Percentiles rank a stretch among this genome's conserved stretches.
phyloP scores from a whole-genome alignment of 2,113 vertebrate genomes.

The Cynocephalus volans region DNA sequence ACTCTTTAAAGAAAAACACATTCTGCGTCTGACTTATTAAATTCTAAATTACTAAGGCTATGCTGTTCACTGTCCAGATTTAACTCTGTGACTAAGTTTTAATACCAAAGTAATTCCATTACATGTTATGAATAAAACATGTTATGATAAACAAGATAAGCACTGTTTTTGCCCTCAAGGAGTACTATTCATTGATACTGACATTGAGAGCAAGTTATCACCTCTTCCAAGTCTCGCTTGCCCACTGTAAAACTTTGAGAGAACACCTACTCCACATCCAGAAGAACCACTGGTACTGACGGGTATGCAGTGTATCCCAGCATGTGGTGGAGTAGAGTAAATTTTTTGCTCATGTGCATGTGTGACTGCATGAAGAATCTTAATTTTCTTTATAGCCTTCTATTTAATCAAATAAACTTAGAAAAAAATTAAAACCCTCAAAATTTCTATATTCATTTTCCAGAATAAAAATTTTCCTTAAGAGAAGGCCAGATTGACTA shows the following conservation, averaged over 20 bases:
- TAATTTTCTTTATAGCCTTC: slow-evolving; percentile 19
- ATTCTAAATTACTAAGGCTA: slow-evolving; percentile 39
- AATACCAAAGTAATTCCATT: slow-evolving; percentile 43
- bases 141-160: neutral
- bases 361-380: neutral
- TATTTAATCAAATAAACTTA: neutral
- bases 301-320: neutral
- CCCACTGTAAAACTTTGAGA: neutral
- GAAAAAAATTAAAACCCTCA: neutral
- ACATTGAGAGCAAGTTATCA: neutral
- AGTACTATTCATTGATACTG: neutral
- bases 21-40: slow-evolving; percentile 11
- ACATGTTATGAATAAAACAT: neutral
- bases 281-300: neutral
- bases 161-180: neutral
- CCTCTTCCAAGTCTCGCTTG: neutral
- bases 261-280: neutral
- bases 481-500: neutral
- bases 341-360: neutral
- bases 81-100: slow-evolving; percentile 19
- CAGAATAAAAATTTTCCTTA: neutral
- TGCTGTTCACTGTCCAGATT: neutral
- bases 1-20: slow-evolving; percentile 42
- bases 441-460: slow-evolving; percentile 43
- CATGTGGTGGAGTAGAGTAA: neutral